Evolutionary conservation across 2,888 invertebrate genomes (phyloP), one percentile per base, ranked within the genome.

Genomic region (Scaptodrosophila latifasciaeformis): DNA sequence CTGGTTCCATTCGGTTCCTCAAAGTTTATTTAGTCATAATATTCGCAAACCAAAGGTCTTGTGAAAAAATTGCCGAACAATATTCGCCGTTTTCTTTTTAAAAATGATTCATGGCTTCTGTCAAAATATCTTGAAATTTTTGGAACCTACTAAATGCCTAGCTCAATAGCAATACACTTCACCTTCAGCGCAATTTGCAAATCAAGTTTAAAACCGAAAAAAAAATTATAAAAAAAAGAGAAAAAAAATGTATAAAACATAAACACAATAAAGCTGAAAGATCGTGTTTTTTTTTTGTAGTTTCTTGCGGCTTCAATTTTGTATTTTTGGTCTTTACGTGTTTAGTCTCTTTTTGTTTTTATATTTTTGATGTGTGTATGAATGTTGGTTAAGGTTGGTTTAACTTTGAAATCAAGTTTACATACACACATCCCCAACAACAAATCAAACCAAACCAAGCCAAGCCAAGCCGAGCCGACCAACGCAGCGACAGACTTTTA

Each of bases 371-470:
- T 59, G 71, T 67, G 72, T 70, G 68, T n/a, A n/a, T 72, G 65
- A 76, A 72, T 76, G 72, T 72, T 72, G 72, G 77, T 70, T 72
- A 72, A 72, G 72, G 72, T 72, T 72, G 77, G 72, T 56, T 72
- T 72, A 72, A 76, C 72, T 72, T 72, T 72, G 76, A 76, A 72
- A 72, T 72, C 72, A 72, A 76, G 72, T 72, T 72, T 72, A 70
- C 49, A 52, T 52, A 57, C 55, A 64, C 56, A 55, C 47, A 58
- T n/a, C n/a, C n/a, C n/a, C n/a, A n/a, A n/a, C n/a, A n/a, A n/a
- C n/a, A n/a, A 7, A 3, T 24, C 4, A 24, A 24, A 24, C 3
- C 24, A 24, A 3, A 24, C 24, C 24, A 24, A n/a, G n/a, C n/a
- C n/a, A n/a, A 7, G 4, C 7, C 4, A 24, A 24, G 7, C 3